These are phyloP conservation scores for Aurelia coerulea DNA, from an alignment of 30 jellyfish, hydroid and myxozoan genomes.

Conservation along the genomic window DNA sequence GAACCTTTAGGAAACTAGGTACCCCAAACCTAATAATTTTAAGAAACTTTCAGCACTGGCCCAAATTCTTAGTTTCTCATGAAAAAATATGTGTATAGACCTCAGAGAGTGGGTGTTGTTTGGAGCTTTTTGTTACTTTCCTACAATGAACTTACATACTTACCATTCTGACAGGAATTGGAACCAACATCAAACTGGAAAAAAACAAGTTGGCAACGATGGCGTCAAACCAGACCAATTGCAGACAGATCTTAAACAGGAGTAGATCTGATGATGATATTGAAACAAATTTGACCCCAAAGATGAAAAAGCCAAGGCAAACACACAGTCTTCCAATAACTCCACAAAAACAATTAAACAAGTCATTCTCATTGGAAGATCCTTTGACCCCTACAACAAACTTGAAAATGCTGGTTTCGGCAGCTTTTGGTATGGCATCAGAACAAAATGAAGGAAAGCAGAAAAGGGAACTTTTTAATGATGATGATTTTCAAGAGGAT, in stretches of 20 bases:
- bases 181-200: too few relatives aligned
- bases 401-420: slow-evolving; percentile 87
- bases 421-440: slow-evolving; percentile 81
- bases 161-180: too few relatives aligned
- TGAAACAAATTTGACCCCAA: background rate
- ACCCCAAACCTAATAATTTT: too few relatives aligned
- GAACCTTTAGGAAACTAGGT: too few relatives aligned
- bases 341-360: slow-evolving; percentile 32
- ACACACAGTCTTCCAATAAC: slow-evolving; percentile 57
- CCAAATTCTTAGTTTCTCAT: too few relatives aligned
- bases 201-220: too few relatives aligned
- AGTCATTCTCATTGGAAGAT: slow-evolving; percentile 28
- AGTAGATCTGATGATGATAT: slow-evolving; percentile 28
- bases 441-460: slow-evolving; percentile 45
- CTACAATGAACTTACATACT: too few relatives aligned
- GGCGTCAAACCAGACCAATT: background rate
- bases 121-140: too few relatives aligned
- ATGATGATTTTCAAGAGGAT: slow-evolving; percentile 59
- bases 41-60: too few relatives aligned
- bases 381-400: slow-evolving; percentile 94
- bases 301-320: background rate
- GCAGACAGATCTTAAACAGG: slow-evolving; percentile 2
- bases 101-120: too few relatives aligned
- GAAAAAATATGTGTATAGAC: too few relatives aligned
- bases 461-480: slow-evolving; percentile 49